A percentile compares a stretch with the other conserved stretches of the same genome.
phyloP scores from a whole-genome alignment of 2,113 vertebrate genomes.

The Ranitomeya imitator region DNA sequence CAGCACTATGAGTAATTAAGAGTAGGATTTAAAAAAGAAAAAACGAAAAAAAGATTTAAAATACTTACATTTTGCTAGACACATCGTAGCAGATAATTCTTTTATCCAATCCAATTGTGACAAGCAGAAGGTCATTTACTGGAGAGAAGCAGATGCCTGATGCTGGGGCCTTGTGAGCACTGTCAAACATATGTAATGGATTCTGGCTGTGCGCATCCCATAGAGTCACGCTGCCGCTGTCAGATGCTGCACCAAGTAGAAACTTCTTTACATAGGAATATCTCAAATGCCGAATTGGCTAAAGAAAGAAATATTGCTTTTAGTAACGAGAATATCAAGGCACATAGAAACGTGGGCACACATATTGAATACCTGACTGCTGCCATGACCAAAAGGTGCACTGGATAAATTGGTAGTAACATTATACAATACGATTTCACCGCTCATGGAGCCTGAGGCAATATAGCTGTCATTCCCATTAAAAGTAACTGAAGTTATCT shows the following conservation, averaged over 20 bases:
- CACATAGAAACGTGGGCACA: neutral
- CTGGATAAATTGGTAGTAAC: conserved; percentile 91
- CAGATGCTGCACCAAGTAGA: conserved; percentile 88
- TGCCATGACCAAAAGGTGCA: conserved; percentile 88
- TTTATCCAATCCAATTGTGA: conserved; percentile 94
- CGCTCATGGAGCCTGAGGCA: conserved; percentile 91
- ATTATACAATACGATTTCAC: conserved; percentile 92
- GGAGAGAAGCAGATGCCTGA: conserved; percentile 93
- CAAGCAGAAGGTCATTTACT: conserved; percentile 88
- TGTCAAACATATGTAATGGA: conserved; percentile 84
- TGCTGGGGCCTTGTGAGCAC: conserved; percentile 89
- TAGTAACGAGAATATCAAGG: neutral
- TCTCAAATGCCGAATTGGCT: conserved; percentile 90
- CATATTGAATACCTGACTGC: conserved; percentile 78
- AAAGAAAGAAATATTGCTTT: conserved; percentile 60
- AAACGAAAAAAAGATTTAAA: neutral
- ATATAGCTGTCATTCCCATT: conserved; percentile 89
- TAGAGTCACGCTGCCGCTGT: conserved; percentile 87
- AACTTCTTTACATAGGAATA: conserved; percentile 89
- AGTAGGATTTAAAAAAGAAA: no score
- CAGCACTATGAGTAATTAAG: no score
- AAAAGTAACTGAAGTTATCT: conserved; percentile 88
- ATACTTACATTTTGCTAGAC: conserved; percentile 90
- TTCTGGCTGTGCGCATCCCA: conserved; percentile 94
- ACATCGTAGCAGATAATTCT: conserved; percentile 95